phyloP scores from a whole-genome alignment of 2,113 vertebrate species.

The Zosterops japonicus region DNA sequence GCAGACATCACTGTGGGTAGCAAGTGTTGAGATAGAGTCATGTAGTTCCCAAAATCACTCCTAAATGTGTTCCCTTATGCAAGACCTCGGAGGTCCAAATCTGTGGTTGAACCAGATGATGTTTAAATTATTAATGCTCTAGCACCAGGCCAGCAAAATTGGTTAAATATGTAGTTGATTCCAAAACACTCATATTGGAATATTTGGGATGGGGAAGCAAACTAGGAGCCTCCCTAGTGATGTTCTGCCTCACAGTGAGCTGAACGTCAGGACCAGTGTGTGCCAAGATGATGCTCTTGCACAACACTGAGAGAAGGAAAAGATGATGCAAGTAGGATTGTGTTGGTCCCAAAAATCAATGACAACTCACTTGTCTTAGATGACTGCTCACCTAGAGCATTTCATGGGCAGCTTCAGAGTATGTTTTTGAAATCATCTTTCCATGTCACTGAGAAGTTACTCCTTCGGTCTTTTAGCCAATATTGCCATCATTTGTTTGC shows the following conservation, averaged over 20 bases:
- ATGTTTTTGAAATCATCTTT: background rate
- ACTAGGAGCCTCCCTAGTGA: background rate
- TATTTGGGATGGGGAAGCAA: slow-evolving; percentile 28
- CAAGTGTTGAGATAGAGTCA: background rate
- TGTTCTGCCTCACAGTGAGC: background rate
- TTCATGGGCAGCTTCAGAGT: background rate
- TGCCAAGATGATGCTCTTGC: slow-evolving; percentile 14
- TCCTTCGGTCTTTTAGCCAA: background rate
- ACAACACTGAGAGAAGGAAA: background rate
- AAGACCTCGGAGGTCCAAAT: background rate
- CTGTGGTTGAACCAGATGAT: slow-evolving; percentile 7
- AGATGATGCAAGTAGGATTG: background rate
- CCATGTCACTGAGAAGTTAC: background rate
- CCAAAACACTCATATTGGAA: background rate
- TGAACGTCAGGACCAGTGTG: rapidly evolving
- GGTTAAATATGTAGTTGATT: slow-evolving; percentile 3
- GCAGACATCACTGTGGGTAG: rapidly evolving
- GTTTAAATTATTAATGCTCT: slow-evolving; percentile 3
- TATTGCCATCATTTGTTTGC: background rate
- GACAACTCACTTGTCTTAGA: background rate
- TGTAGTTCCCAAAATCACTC: background rate
- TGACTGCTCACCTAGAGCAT: background rate
- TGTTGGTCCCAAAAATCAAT: background rate
- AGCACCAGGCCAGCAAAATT: background rate
- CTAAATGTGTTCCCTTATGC: background rate